Evolutionary conservation across 2,888 invertebrate species (phyloP), one percentile per base, ranked within the genome.

Genomic region (Branchellion lobata): DNA sequence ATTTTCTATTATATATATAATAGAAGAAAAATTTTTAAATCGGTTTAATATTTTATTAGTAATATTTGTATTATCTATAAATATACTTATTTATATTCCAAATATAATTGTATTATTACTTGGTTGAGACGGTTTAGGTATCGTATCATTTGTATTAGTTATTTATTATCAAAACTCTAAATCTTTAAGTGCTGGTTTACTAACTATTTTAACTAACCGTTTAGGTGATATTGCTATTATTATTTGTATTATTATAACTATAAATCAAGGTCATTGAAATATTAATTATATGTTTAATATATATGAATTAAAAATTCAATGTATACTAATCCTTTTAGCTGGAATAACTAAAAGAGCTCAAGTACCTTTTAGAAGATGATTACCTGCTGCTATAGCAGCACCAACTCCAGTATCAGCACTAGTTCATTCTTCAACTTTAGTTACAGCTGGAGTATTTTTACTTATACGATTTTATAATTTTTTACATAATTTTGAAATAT

Each of bases 261-360:
- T 83, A 80, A 83, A 82, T 81, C 83, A 82, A 79, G 83, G 83
- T 1, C 83, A 84, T 74, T 84, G 84, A 81, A 79, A 75, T 76
- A 83, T 83, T 87, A 89, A 84, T 85, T 88, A 90, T 89, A 89
- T 88, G 85, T 89, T 85, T 77, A 40, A 18, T 29, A 29, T 27
- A n/a, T 1, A 11, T 31, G n/a, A 40, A n/a, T 65, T 90, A 86
- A 85, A 86, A 0, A 11, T 83, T n/a, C 88, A 90, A 84, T 85
- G 88, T 89, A 85, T 87, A 51, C 80, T 88, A 80, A 77, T 89
- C 57, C 79, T 88, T 61, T 76, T 90, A 29, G 91, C 91, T 0
- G 89, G 90, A 78, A 90, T 92, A 88, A 92, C 92, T 81, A 93
- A 93, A 88, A 93, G 92, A 83, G 93, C 92, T 85, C 92, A 93